A percentile compares a stretch with the other conserved stretches of the same genome.
These are phyloP conservation scores for Dicrurus megarhynchus DNA, from an alignment of 2,113 vertebrate species.

Conservation along the genomic window DNA sequence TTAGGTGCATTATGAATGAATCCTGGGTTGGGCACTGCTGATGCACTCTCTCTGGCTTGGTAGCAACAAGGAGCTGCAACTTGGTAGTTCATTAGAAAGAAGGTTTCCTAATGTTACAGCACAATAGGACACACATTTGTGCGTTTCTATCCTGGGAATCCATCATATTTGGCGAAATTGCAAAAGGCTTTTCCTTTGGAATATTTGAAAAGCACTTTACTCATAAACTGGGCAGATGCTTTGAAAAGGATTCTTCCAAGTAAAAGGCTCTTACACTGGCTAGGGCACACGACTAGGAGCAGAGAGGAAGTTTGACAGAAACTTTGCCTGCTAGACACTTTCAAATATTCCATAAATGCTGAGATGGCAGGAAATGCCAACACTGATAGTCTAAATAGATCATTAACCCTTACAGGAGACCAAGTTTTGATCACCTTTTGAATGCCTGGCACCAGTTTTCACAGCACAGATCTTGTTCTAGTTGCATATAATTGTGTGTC, in stretches of 20 bases:
- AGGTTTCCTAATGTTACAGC: background rate
- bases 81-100: background rate
- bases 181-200: background rate
- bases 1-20: background rate
- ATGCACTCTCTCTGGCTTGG: background rate
- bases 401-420: background rate
- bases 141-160: background rate
- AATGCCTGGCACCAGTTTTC: background rate
- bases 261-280: background rate
- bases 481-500: accelerated
- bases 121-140: background rate
- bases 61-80: background rate
- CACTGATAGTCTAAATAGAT: background rate
- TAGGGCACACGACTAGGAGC: accelerated
- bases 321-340: slow-evolving; percentile 22
- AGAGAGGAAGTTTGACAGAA: slow-evolving; percentile 41
- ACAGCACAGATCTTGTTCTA: background rate
- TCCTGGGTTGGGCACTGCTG: background rate
- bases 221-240: background rate
- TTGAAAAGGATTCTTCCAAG: background rate
- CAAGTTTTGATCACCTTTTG: background rate
- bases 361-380: slow-evolving; percentile 29
- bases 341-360: slow-evolving; percentile 49
- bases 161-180: background rate
- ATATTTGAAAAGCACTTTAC: background rate